Evolutionary conservation across 2,888 invertebrate species (phyloP).

Genomic region (Volucella bombylans): DNA sequence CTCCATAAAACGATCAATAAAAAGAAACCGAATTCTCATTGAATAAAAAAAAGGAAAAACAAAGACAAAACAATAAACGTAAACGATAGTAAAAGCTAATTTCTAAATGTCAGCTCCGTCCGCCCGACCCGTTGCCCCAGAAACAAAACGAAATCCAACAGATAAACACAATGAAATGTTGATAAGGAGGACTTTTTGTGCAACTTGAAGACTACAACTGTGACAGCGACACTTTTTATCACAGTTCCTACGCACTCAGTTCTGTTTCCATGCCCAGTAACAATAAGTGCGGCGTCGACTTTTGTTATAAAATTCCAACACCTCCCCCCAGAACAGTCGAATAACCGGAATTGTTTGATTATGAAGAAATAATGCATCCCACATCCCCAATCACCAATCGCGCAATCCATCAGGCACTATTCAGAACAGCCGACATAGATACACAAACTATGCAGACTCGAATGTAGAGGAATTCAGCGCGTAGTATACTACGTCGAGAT

Average conservation of each 20-base stretch:
- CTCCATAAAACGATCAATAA: conserved; percentile 21
- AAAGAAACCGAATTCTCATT: not conserved
- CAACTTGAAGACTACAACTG: not conserved
- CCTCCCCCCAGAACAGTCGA: conserved; percentile 29
- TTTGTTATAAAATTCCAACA: conserved; percentile 26
- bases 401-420: not conserved
- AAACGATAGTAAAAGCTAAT: conserved; percentile 60
- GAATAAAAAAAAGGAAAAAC: not conserved
- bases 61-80: conserved; percentile 11
- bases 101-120: conserved; percentile 21
- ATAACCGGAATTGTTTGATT: conserved; percentile 64
- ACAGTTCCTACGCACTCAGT: not conserved
- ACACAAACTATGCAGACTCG: conserved; percentile 25
- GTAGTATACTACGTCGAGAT: conserved; percentile 8
- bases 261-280: not conserved
- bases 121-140: not conserved
- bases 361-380: conserved; percentile 19
- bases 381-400: conserved; percentile 16
- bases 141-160: conserved; percentile 16
- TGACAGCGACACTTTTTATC: no score
- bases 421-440: conserved; percentile 31
- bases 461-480: conserved; percentile 32
- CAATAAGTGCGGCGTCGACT: not conserved
- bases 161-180: conserved; percentile 24
- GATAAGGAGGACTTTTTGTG: conserved; percentile 31